Base-by-base conservation (phyloP, 1,140 invertebrate genomes). In the Panulirus ornatus region DNA sequence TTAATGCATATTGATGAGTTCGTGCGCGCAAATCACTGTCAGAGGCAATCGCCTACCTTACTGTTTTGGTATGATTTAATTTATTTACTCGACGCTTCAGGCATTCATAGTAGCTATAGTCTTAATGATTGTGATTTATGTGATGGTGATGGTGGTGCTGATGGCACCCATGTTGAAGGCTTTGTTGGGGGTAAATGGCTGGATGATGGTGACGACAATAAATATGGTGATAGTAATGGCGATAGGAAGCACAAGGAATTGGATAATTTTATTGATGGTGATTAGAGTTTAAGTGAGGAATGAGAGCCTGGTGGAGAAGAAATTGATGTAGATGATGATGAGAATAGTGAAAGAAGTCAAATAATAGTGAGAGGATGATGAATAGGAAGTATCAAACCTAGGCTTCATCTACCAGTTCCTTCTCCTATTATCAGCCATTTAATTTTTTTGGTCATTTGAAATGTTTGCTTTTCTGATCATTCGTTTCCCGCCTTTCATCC, bases 21-120 rank as follows among this genome's bases (percentile, higher is more conserved):
- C 36, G 71, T 44, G 79, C 66, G 70, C 88, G 79, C 79, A 89
- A 89, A 89, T 89, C 79, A 89, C 79, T 89, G 88, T 83, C 88
- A 84, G 27, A 66, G 58, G 16, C 79, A 89, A 89, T 89, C 73
- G 81, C 88, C 70, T 40, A 30, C 42, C 51, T 89, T 70, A 84
- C 88, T 83, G 66, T 89, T 89, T 89, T 89, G 88, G 88, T 89
- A 89, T 89, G 79, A 89, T 89, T 89, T 89, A 89, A 89, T 89
- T 89, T 89, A 89, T 89, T 83, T 83, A 89, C 75, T 84, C 40
- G 88, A 34, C 81, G 88, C 88, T 70, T 6, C 40, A 27, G 66
- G 88, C 22, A 8, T 34, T 58, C 75, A 36, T 44, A 79, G 85
- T 58, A 83, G 79, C 85, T 70, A 54, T 89, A 82, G 70, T 75